phyloP scores from a whole-genome alignment of 2,888 invertebrate genomes.

The Oxyteleia sp. region DNA sequence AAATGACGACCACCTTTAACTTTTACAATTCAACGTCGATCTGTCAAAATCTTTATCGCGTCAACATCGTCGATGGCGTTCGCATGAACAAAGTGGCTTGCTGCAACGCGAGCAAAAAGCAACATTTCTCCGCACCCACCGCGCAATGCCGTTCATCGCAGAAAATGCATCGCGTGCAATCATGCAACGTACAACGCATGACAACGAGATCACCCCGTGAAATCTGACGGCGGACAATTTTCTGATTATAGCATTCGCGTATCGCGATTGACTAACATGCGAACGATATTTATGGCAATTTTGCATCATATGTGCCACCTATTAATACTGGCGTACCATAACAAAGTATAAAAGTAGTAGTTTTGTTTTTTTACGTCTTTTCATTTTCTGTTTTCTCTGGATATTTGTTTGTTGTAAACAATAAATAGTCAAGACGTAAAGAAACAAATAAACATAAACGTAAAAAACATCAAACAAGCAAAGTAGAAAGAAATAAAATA shows the following conservation, averaged over 20 bases:
- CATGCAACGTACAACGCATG: constrained; percentile 67
- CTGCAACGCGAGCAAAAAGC: constrained; percentile 43
- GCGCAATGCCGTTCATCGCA: constrained; percentile 49
- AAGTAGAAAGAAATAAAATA: no score
- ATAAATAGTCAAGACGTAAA: no score
- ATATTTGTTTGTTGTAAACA: no score
- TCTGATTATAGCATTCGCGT: constrained; percentile 67
- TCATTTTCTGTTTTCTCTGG: no score
- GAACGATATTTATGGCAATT: constrained; percentile 49
- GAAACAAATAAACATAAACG: no score
- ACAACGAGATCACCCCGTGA: constrained; percentile 68
- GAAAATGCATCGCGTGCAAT: constrained; percentile 69
- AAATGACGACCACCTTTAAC: neutral
- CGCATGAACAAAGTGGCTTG: constrained; percentile 53
- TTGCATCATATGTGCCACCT: constrained; percentile 34
- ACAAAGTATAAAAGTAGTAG: no score
- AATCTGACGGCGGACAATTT: constrained; percentile 67
- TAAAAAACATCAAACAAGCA: no score
- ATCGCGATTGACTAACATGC: constrained; percentile 40
- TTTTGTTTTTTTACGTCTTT: no score
- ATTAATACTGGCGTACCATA: constrained; percentile 37
- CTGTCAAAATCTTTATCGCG: constrained; percentile 29
- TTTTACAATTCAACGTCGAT: constrained; percentile 1
- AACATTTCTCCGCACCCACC: constrained; percentile 43
- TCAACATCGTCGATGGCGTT: constrained; percentile 35